Evolutionary conservation across 2,888 invertebrate genomes (phyloP).

Genomic region (Rhodophaea formosa): DNA sequence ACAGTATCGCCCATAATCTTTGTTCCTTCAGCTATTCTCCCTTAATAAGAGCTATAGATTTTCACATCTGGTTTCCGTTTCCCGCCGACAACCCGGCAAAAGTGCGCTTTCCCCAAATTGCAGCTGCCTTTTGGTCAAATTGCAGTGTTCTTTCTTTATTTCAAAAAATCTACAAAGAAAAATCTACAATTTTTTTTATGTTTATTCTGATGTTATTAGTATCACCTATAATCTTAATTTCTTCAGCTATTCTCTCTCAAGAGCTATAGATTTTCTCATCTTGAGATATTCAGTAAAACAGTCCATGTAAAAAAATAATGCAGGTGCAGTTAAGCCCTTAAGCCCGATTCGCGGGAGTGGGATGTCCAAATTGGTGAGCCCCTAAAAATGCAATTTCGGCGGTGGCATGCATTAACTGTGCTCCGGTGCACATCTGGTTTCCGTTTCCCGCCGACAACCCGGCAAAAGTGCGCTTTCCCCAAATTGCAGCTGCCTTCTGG

Average conservation of each 20-base stretch:
- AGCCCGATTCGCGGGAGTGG: conserved; percentile 32
- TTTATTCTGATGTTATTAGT: too few relatives aligned
- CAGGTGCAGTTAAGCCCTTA: conserved; percentile 9
- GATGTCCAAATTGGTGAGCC: conserved; percentile 60
- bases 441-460: conserved; percentile 63
- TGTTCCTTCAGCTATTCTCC: too few relatives aligned
- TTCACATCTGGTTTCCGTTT: conserved; percentile 78
- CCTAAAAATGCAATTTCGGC: conserved; percentile 77
- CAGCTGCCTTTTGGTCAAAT: conserved; percentile 40
- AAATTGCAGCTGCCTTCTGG: conserved; percentile 55
- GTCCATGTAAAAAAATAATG: neutral
- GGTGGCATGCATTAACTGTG: conserved; percentile 66
- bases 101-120: conserved; percentile 72
- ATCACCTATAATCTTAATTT: too few relatives aligned
- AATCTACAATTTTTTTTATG: too few relatives aligned
- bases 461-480: conserved; percentile 68
- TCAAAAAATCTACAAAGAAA: too few relatives aligned
- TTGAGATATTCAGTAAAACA: too few relatives aligned
- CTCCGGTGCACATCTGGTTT: conserved; percentile 73
- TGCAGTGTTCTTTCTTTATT: conserved; percentile 8
- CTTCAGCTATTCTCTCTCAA: too few relatives aligned
- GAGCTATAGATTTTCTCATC: too few relatives aligned
- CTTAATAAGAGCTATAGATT: too few relatives aligned
- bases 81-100: conserved; percentile 53
- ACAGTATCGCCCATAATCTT: too few relatives aligned